Base-by-base conservation (phyloP, 2,888 invertebrate species). In the Margaritifera margaritifera region DNA sequence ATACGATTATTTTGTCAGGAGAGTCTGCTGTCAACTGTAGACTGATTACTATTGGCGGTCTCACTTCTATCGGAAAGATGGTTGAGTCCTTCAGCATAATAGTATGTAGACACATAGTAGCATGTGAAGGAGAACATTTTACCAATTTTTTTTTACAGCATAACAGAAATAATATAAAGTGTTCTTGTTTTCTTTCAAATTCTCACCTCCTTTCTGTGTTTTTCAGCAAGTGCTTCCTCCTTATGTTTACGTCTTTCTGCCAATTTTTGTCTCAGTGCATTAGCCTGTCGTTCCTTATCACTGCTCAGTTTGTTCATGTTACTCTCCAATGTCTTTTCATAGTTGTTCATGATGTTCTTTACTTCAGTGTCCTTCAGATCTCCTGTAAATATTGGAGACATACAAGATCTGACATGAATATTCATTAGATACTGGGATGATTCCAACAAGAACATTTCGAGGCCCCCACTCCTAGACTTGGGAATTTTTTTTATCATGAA, bases 181-280 rank as follows among this genome's bases (percentile, higher is more conserved):
- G 42, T 42, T 42, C 11, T 42, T 42, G 11, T 42, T 42, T 42
- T 42, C 42, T 42, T 42, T 15, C 42, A 42, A 42, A n/a, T 55
- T 20, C 51, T 50, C 60, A 87, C 87, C 84, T 88, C 87, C 62
- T 77, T 72, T 20, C 69, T 66, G 62, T 88, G 88, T 75, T 87
- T 87, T 27, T 83, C 80, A 64, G 80, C 73, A 8, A 88, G 79
- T 27, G 80, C 77, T 22, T 72, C 77, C 62, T 85, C 83, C 52
- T 79, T 74, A n/a, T 82, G 76, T 57, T 79, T 72, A 2, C 88
- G 75, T 67, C 84, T 80, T 60, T 86, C 85, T 5, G 84, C 85
- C 61, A 88, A 79, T 71, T 84, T 86, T 20, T 77, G 71, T 25
- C 83, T 72, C 22, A 88, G 77, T 22, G 82, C 82, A 15, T 80